These are phyloP conservation scores for Drosophila pandora DNA, from an alignment of 1,140 invertebrate genomes.

Conservation along the genomic window DNA sequence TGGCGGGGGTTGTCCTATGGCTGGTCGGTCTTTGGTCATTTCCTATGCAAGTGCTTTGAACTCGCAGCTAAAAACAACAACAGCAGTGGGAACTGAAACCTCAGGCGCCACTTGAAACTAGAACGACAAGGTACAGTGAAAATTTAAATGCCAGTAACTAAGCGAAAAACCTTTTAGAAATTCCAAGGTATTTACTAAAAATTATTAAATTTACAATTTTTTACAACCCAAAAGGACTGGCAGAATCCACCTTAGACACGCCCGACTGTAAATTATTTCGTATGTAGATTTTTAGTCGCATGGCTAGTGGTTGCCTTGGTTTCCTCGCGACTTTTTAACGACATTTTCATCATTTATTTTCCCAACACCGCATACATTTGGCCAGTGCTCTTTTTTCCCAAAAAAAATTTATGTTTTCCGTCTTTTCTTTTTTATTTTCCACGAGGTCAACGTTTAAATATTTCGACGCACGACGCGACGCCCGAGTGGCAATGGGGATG, in stretches of 20 bases:
- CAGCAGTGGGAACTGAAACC: slow-evolving; percentile 25
- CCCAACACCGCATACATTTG: slow-evolving; percentile 52
- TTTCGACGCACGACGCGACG: slow-evolving; percentile 59
- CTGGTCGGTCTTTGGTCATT: slow-evolving; percentile 57
- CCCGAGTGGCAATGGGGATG: slow-evolving; percentile 36
- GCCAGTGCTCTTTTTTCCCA: slow-evolving; percentile 39
- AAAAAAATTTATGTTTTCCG: slow-evolving; percentile 62
- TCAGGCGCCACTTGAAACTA: slow-evolving; percentile 35
- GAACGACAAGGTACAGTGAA: slow-evolving; percentile 23
- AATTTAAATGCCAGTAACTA: not conserved
- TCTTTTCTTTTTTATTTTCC: slow-evolving; percentile 44
- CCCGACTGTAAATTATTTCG: slow-evolving; percentile 1
- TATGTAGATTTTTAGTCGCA: slow-evolving; percentile 18
- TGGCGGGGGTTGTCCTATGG: slow-evolving; percentile 2
- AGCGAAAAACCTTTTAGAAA: not conserved
- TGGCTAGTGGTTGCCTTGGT: slow-evolving; percentile 49
- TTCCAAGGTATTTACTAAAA: not conserved
- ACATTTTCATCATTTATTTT: slow-evolving; percentile 75
- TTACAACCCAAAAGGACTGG: not conserved
- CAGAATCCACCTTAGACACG: not conserved
- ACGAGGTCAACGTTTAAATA: slow-evolving; percentile 76
- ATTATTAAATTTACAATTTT: not conserved
- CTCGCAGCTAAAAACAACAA: slow-evolving; percentile 31
- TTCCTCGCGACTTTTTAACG: slow-evolving; percentile 46
- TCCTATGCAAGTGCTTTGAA: slow-evolving; percentile 72